Evolutionary conservation across 2,113 vertebrate genomes (phyloP), one percentile per base, ranked within the genome.

Genomic region (Eudyptes chrysolophus): DNA sequence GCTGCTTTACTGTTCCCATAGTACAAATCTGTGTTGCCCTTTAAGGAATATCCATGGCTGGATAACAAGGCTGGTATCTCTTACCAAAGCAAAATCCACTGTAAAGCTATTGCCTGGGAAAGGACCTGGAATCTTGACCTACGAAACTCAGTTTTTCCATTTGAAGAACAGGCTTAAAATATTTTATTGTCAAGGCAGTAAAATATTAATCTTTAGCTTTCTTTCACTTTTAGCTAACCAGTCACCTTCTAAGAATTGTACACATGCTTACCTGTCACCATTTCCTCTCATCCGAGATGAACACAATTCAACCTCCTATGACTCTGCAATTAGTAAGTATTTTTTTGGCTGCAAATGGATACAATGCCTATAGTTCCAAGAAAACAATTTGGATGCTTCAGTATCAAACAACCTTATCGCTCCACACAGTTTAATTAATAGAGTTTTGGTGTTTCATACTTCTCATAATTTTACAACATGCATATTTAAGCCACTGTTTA

Each of bases 241-340:
- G 93, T 98, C 99, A 29, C 96, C 98, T 46, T 97, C 97, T 10
- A 99, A 99, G 97, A 98, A 98, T 3, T 99, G 99, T 80, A 98
- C 97, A 13, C 99, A 99, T 8, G 98, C 99, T 76, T 99, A 99
- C 97, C 98, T 99, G 87, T 99, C 99, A 9, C 99, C 99, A 5
- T 99, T 99, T 96, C 99, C 99, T 8, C 95, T 99, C 86, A 97
- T 98, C 90, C 96, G 97, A 94, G 98, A 98, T 87, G 98, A 97
- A 34, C 97, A 99, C 98, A 99, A 99, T 79, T 98, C 98, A 29
- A 99, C 99, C 11, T 97, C 98, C 79, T 99, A 99, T 7, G 98
- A 99, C 36, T 98, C 99, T 82, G 99, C 99, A 85, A 98, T 99
- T 76, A 99, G 99, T 99, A 98, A 98, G 99, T 98, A 95, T 26